These are phyloP conservation scores for Amiota communis DNA, from an alignment of 2,888 invertebrate species.

Conservation along the genomic window DNA sequence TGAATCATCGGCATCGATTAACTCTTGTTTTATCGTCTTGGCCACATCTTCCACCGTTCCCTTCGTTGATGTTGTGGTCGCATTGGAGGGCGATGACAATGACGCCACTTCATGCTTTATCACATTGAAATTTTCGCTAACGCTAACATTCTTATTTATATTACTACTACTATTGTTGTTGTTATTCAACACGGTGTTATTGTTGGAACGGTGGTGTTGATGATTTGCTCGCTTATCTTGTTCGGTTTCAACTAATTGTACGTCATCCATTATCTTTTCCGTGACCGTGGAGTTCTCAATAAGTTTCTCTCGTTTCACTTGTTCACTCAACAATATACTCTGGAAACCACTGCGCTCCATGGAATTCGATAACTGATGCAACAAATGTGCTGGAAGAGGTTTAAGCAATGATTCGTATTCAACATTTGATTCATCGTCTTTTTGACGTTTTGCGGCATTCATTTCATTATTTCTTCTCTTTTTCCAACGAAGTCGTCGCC, in stretches of 20 bases:
- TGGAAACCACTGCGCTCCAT: slow-evolving; percentile 50
- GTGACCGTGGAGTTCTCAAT: slow-evolving; percentile 48
- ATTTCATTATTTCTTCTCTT: slow-evolving; percentile 49
- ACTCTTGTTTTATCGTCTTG: slow-evolving; percentile 67
- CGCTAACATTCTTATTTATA: slow-evolving; percentile 69
- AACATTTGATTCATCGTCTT: slow-evolving; percentile 31
- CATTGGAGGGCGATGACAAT: slow-evolving; percentile 48
- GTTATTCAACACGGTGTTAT: slow-evolving; percentile 63
- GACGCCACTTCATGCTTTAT: slow-evolving; percentile 69
- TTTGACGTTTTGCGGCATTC: slow-evolving; percentile 59
- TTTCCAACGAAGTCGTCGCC: slow-evolving; percentile 52
- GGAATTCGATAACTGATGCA: slow-evolving; percentile 60
- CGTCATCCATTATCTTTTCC: slow-evolving; percentile 32
- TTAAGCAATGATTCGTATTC: slow-evolving; percentile 40
- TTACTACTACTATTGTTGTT: slow-evolving; percentile 63
- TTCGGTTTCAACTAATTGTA: slow-evolving; percentile 39
- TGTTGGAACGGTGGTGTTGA: slow-evolving; percentile 62
- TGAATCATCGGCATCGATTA: slow-evolving; percentile 69
- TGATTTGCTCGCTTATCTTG: slow-evolving; percentile 47
- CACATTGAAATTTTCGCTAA: slow-evolving; percentile 73
- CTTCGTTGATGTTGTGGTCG: slow-evolving; percentile 27
- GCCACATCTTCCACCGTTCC: slow-evolving; percentile 49
- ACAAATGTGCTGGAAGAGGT: slow-evolving; percentile 55
- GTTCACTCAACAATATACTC: slow-evolving; percentile 47
- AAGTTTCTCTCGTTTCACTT: slow-evolving; percentile 60